Conservation (phyloP, 2,113 vertebrate genomes). For the Eolophus roseicapilla region DNA sequence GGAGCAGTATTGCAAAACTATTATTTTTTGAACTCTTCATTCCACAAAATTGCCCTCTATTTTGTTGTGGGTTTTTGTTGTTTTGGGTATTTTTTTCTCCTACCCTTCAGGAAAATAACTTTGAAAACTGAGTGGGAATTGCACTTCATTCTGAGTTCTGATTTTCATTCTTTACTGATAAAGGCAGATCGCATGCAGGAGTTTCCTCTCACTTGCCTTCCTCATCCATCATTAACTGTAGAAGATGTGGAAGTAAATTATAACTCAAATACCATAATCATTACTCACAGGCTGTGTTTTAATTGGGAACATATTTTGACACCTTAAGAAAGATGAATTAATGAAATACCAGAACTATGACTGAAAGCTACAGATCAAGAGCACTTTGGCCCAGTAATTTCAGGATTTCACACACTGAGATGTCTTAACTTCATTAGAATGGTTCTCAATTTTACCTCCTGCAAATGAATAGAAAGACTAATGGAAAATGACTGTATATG, state of each 20-base stretch:
- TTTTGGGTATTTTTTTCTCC: background rate
- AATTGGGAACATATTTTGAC: background rate
- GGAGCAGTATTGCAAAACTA: background rate
- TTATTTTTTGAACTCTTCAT: background rate
- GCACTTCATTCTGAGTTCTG: background rate
- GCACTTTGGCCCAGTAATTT: accelerated
- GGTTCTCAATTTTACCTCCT: background rate
- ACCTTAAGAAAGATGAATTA: background rate
- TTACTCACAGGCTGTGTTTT: background rate
- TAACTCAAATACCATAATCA: background rate
- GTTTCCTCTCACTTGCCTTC: background rate
- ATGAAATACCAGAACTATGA: background rate
- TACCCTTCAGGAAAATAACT: background rate
- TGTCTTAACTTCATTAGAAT: background rate
- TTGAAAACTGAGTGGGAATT: background rate
- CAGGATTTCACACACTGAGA: background rate
- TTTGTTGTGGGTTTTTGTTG: background rate
- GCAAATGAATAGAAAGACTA: background rate
- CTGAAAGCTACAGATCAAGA: background rate
- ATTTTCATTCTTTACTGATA: background rate
- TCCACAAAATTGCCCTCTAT: background rate
- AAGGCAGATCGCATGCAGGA: background rate
- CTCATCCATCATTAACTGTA: background rate
- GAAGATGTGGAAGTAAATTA: background rate
- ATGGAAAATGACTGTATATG: background rate